Conservation (phyloP, 2,113 vertebrate species). For the Xiphophorus maculatus region DNA sequence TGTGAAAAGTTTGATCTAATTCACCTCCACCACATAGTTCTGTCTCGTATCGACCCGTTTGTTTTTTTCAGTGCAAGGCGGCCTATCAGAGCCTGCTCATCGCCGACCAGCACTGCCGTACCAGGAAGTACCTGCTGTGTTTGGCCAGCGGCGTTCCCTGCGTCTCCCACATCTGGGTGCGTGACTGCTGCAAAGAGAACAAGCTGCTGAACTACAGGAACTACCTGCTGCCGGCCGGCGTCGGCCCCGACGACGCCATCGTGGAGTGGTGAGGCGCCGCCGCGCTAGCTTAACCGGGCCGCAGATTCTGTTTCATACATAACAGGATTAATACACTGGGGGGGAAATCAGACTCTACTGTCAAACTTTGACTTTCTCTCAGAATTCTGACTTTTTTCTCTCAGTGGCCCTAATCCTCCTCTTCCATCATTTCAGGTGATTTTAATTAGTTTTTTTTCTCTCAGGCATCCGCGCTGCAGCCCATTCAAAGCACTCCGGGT, state of each 20-base stretch:
- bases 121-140: constrained; percentile 93
- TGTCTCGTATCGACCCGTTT: no score
- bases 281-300: no score
- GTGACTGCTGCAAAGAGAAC: constrained; percentile 94
- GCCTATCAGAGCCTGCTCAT: constrained; percentile 94
- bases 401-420: not conserved
- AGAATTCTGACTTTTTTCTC: no score
- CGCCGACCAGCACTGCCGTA: constrained; percentile 94
- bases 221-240: constrained; percentile 93
- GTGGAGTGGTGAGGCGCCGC: constrained; percentile 86
- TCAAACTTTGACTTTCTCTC: no score
- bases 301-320: no score
- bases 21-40: no score
- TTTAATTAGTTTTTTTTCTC: not conserved
- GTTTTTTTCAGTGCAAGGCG: constrained; percentile 84
- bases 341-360: no score
- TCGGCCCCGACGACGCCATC: constrained; percentile 86
- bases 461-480: constrained; percentile 90
- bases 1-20: no score
- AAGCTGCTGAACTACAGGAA: constrained; percentile 94
- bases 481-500: constrained; percentile 89
- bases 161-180: constrained; percentile 95
- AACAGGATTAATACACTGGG: no score
- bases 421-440: not conserved
- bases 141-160: constrained; percentile 95